A percentile compares a stretch with the other conserved stretches of the same genome.
Evolutionary conservation across 2,113 vertebrate species (phyloP).

Genomic region (Ophthalmolycus amberensis): DNA sequence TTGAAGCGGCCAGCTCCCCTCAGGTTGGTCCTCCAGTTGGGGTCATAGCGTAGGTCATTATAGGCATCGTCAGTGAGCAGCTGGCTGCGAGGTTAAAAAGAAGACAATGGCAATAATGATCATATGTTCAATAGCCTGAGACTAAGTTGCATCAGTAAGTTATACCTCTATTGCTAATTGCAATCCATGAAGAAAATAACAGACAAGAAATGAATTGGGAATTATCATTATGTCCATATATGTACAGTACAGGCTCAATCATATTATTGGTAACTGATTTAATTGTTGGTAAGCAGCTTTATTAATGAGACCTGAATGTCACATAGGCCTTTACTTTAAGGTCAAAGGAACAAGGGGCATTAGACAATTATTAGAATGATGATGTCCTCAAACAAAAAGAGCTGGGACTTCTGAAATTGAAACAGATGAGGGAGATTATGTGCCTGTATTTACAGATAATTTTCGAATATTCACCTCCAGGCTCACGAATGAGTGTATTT

Average conservation of each 20-base stretch:
- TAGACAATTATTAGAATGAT: constrained; percentile 73
- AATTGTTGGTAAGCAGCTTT: constrained; percentile 27
- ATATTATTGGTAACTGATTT: constrained; percentile 22
- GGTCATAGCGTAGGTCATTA: constrained; percentile 82
- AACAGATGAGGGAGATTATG: constrained; percentile 76
- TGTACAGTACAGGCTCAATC: constrained; percentile 4
- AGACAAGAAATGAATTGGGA: not conserved
- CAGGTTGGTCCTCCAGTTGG: constrained; percentile 83
- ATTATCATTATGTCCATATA: not conserved
- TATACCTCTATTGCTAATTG: not conserved
- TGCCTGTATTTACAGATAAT: constrained; percentile 78
- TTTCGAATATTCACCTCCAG: constrained; percentile 79
- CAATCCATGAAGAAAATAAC: not conserved
- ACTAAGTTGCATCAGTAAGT: not conserved
- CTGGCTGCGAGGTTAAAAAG: constrained; percentile 54
- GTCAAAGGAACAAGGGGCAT: constrained; percentile 76
- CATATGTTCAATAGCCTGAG: not conserved
- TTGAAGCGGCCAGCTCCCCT: constrained; percentile 32
- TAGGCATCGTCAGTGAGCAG: constrained; percentile 73
- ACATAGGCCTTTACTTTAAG: constrained; percentile 32
- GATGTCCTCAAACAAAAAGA: constrained; percentile 71
- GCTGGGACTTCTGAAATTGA: constrained; percentile 69
- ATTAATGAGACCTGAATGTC: constrained; percentile 45
- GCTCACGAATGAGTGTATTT: constrained; percentile 80
- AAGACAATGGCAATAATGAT: constrained; percentile 25